Conservation (phyloP, 2,888 invertebrate species). For the Drosophila limbata region DNA sequence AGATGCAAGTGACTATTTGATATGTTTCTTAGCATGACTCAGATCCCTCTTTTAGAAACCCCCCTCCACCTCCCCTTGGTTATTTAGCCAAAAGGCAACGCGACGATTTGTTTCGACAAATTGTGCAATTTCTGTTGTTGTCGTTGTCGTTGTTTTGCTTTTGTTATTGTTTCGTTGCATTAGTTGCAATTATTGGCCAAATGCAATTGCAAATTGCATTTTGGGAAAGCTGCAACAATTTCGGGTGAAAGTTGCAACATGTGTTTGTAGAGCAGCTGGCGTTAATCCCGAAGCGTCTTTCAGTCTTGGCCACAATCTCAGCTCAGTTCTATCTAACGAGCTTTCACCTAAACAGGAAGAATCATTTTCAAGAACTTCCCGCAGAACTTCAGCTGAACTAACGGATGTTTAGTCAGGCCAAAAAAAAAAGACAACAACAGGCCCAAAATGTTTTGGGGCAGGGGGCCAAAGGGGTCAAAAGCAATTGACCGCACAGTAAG, state of each 20-base stretch:
- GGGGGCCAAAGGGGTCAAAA: slow-evolving; percentile 63
- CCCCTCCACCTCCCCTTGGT: background rate
- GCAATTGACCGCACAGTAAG: slow-evolving; percentile 74
- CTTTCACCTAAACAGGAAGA: slow-evolving; percentile 74
- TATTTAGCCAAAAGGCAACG: slow-evolving; percentile 1
- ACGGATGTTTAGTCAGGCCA: slow-evolving; percentile 58
- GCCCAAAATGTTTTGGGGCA: slow-evolving; percentile 30
- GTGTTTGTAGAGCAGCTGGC: slow-evolving; percentile 33
- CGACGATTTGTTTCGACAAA: slow-evolving; percentile 60
- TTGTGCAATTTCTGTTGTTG: slow-evolving; percentile 68
- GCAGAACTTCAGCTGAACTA: slow-evolving; percentile 38
- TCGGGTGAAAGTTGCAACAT: slow-evolving; percentile 69
- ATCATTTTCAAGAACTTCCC: slow-evolving; percentile 68
- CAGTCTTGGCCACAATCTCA: background rate
- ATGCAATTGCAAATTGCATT: slow-evolving; percentile 76
- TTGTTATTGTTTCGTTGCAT: slow-evolving; percentile 59
- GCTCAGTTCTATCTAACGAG: slow-evolving; percentile 55
- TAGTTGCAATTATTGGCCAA: slow-evolving; percentile 77
- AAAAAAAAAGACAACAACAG: slow-evolving; percentile 21
- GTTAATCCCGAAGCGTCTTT: slow-evolving; percentile 43
- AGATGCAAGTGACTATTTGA: slow-evolving; percentile 13
- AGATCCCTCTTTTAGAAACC: background rate
- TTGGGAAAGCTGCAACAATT: slow-evolving; percentile 59
- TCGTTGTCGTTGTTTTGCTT: slow-evolving; percentile 36
- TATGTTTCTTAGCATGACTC: slow-evolving; percentile 45